Evolutionary conservation across 2,888 invertebrate genomes (phyloP), one percentile per base, ranked within the genome.

Genomic region (Drosophila crucigera): DNA sequence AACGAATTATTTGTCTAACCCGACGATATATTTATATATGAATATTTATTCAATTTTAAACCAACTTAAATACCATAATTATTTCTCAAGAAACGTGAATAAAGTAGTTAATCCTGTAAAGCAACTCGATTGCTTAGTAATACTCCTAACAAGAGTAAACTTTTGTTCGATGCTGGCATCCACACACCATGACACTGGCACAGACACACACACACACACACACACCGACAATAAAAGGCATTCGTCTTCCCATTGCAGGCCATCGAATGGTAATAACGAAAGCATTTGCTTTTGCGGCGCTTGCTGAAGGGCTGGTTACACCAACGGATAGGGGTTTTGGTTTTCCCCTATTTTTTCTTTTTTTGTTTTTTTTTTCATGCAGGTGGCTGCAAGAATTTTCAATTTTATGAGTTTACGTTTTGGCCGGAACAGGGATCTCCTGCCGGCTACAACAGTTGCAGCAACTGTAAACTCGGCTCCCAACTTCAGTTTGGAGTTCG

Each of bases 341-440:
- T 39, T 58, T 69, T 65, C 30, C 37, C 49, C 52, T n/a, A 31
- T 30, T 63, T 52, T 28, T 28, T 25, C n/a, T n/a, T 25, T 64
- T 67, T 53, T 52, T 61, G 54, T 35, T 66, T 65, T 49, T 63
- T 61, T 43, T 66, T 65, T 58, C 58, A 69, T 75, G 63, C 76
- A 70, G 82, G 76, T 79, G 76, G 72, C 82, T 71, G 76, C 74
- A 83, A 78, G 76, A 79, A 79, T 83, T 83, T 88, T 82, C 78
- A 83, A 83, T 81, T 88, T 88, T 82, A 84, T 88, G 84, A 84
- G 80, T 80, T 76, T 82, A 83, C 82, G 83, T 80, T 80, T 77
- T 72, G 81, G 77, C 55, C 73, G 71, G 66, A 53, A 59, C 47
- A 47, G 64, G 69, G 61, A 72, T 73, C 71, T 68, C 63, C 68